Percentiles rank a stretch among this genome's conserved stretches.
phyloP scores from a whole-genome alignment of 2,888 invertebrate genomes.

The Chalcis sispes region DNA sequence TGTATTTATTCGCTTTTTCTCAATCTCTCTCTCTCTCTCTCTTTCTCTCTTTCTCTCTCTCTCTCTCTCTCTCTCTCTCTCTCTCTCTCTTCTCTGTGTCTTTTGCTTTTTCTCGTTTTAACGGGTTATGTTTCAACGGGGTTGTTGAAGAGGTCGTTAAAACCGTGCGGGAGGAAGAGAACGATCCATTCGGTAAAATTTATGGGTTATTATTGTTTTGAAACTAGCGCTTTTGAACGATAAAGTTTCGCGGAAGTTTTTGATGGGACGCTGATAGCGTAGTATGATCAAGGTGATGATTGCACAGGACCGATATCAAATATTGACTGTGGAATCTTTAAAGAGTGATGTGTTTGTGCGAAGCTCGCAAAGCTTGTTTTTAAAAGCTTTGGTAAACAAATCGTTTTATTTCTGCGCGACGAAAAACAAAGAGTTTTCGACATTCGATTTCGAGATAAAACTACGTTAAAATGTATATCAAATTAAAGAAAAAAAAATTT shows the following conservation, averaged over 20 bases:
- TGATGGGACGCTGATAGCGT: neutral
- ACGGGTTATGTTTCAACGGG: neutral
- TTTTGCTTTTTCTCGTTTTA: too few species aligned
- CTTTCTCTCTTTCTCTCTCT: too few species aligned
- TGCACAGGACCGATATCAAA: neutral
- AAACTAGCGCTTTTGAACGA: neutral
- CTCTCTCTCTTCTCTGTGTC: too few species aligned
- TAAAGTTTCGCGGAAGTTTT: neutral
- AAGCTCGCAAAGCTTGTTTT: neutral
- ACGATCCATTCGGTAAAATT: neutral
- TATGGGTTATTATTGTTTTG: conserved; percentile 18
- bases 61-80: too few species aligned
- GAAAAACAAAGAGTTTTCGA: too few species aligned
- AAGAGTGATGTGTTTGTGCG: neutral
- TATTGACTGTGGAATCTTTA: too few species aligned
- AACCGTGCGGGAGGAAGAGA: neutral
- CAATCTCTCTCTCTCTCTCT: too few species aligned
- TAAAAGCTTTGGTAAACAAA: neutral
- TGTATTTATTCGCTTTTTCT: too few species aligned
- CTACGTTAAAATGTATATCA: too few species aligned
- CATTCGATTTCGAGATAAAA: too few species aligned
- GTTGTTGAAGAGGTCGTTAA: neutral
- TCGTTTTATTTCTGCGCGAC: too few species aligned
- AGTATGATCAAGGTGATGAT: neutral
- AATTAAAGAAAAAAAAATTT: too few species aligned